Conservation (phyloP, 2,888 invertebrate genomes). For the Epinotia nisella region DNA sequence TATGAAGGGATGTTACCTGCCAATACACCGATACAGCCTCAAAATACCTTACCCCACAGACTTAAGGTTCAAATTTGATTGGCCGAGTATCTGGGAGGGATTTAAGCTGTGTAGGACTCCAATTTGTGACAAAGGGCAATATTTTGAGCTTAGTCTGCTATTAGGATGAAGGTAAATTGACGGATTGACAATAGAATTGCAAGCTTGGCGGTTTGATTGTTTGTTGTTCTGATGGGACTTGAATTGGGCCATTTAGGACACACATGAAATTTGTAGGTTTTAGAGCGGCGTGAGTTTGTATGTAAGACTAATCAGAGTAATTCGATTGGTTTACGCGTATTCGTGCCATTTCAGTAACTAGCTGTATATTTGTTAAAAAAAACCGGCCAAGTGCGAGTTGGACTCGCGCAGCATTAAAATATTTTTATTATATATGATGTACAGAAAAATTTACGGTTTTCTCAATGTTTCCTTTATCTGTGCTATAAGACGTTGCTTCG, state of each 20-base stretch:
- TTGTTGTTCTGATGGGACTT: neutral
- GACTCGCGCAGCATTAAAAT: no score
- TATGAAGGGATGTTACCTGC: slow-evolving; percentile 8
- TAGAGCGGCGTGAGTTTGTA: no score
- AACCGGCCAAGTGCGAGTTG: no score
- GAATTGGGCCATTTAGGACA: neutral
- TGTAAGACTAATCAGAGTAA: no score
- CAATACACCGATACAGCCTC: neutral
- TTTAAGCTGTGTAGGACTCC: neutral
- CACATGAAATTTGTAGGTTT: no score
- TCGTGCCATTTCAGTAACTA: no score
- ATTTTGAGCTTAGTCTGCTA: neutral
- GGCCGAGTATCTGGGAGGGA: neutral
- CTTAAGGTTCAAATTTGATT: neutral
- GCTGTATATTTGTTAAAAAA: no score
- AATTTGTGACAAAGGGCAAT: slow-evolving; percentile 2
- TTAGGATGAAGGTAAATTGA: neutral
- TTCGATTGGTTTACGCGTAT: no score
- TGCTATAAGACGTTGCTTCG: no score
- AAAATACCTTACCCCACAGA: neutral
- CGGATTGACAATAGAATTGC: neutral
- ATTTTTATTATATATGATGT: no score
- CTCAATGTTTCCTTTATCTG: no score
- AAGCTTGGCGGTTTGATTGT: neutral
- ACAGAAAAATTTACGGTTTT: no score